Base-by-base conservation (phyloP, 2,797 vertebrate species). In the Jordanella pulchra region DNA sequence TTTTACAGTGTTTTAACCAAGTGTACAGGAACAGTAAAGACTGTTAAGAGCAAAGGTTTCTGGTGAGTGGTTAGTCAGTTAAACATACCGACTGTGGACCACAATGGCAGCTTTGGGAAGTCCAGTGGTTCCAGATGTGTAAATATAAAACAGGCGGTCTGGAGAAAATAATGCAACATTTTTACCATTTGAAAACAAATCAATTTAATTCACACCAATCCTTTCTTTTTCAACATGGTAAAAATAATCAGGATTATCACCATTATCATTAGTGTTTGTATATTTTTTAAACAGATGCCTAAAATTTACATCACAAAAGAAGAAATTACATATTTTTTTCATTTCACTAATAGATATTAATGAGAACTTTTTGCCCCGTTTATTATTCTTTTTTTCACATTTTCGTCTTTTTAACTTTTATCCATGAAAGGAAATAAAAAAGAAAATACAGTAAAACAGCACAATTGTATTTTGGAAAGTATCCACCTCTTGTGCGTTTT, bases 61-160 rank as follows among this genome's bases (percentile, higher is more conserved):
- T 54, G 44, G 25, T 23, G 14, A 55, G 53, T 18, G 28, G 2
- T 11, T 45, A 15, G 55, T 66, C 4, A 42, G 68, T 28, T 32
- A 54, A 65, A 86, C 94, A 44, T 92, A 96, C 96, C 96, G 95
- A 90, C 96, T 97, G 84, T 98, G 96, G 14, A 97, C 96, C 4
- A 98, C 93, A 7, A 97, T 97, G 76, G 96, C 96, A 14, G 97
- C 96, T 78, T 97, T 97, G 54, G 97, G 96, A 73, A 97, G 91
- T 70, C 97, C 97, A 0, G 96, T 97, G 18, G 96, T 98, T 35
- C 97, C 97, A 0, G 97, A 98, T 0, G 96, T 97, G 84, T 97
- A 98, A 89, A 98, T 97, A 66, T 97, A 98, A 92, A 97, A 97
- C 50, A 97, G 93, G 0, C 94, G 94, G 78, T 96, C 96, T 97